A percentile compares a stretch with the other conserved stretches of the same genome.
Conservation (phyloP, 2,113 vertebrate species). For the Actenoides lindsayi region DNA sequence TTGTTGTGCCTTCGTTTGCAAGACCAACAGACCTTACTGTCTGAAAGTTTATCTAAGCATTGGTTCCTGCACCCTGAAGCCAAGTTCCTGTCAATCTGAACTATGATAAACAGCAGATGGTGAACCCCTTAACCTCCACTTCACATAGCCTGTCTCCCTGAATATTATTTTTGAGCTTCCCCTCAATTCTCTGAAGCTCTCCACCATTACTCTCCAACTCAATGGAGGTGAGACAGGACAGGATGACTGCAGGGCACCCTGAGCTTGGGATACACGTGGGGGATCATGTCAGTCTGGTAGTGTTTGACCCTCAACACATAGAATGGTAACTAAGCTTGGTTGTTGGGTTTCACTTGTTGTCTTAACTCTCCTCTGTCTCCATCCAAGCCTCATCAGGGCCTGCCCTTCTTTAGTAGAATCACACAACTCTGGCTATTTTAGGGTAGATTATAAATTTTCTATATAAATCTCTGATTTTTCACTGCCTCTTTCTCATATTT, state of each 20-base stretch:
- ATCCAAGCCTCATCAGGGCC: not conserved
- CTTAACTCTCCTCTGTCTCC: not conserved
- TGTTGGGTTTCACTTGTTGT: not conserved
- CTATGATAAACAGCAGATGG: not conserved
- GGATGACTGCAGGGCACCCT: not conserved
- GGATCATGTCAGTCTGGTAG: not conserved
- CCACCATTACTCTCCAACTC: not conserved
- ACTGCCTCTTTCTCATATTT: not conserved
- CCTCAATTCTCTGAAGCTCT: not conserved
- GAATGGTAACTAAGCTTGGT: not conserved
- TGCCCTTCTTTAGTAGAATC: not conserved
- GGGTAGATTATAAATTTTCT: rapidly evolving
- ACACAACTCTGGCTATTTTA: not conserved
- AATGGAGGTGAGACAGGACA: not conserved
- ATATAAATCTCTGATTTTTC: not conserved
- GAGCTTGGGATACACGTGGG: rapidly evolving
- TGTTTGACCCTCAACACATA: rapidly evolving
- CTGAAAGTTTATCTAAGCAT: not conserved
- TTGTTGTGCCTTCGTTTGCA: not conserved
- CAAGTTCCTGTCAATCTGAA: not conserved
- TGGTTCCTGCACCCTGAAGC: not conserved
- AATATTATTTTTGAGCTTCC: not conserved
- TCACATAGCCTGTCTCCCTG: rapidly evolving
- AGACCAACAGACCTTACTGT: not conserved
- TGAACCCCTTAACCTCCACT: not conserved